These are phyloP conservation scores for Pinna nobilis DNA, from an alignment of 1,140 invertebrate species.

Conservation along the genomic window DNA sequence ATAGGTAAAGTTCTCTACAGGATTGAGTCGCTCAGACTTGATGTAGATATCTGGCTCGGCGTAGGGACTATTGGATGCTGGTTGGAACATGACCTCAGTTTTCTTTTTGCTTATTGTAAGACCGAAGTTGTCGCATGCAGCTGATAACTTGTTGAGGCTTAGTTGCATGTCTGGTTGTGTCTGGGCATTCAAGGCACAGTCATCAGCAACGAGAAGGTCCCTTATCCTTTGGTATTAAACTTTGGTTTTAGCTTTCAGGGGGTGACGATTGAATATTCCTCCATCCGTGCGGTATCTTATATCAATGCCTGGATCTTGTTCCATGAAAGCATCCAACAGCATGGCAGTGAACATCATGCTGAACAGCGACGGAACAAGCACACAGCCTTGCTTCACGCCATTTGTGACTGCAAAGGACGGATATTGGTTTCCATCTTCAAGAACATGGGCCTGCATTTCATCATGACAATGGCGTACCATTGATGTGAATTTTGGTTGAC, in stretches of 20 bases:
- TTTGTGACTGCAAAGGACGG: too few species aligned
- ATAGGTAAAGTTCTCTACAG: constrained; percentile 22
- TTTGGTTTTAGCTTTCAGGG: constrained; percentile 41
- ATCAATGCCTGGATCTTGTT: too few species aligned
- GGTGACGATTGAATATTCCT: constrained; percentile 30
- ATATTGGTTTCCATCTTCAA: constrained; percentile 22
- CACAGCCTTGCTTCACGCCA: constrained; percentile 50
- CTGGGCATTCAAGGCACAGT: constrained; percentile 42
- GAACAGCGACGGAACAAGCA: constrained; percentile 44
- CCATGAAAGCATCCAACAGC: too few species aligned
- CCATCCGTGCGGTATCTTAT: constrained; percentile 35
- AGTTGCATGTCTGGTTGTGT: constrained; percentile 38
- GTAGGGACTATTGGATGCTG: constrained; percentile 13
- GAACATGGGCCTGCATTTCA: constrained; percentile 20
- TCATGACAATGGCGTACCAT: constrained; percentile 37
- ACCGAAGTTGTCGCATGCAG: constrained; percentile 47
- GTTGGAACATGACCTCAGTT: constrained; percentile 43
- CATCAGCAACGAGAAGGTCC: constrained; percentile 42
- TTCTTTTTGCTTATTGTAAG: constrained; percentile 48
- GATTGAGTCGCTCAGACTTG: constrained; percentile 5
- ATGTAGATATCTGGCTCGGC: constrained; percentile 28
- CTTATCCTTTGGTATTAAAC: neutral
- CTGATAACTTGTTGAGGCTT: constrained; percentile 31
- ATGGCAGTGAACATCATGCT: constrained; percentile 48
- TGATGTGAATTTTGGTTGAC: constrained; percentile 28